Evolutionary conservation across 2,888 invertebrate genomes (phyloP), one percentile per base, ranked within the genome.

Genomic region (Limnephilus marmoratus): DNA sequence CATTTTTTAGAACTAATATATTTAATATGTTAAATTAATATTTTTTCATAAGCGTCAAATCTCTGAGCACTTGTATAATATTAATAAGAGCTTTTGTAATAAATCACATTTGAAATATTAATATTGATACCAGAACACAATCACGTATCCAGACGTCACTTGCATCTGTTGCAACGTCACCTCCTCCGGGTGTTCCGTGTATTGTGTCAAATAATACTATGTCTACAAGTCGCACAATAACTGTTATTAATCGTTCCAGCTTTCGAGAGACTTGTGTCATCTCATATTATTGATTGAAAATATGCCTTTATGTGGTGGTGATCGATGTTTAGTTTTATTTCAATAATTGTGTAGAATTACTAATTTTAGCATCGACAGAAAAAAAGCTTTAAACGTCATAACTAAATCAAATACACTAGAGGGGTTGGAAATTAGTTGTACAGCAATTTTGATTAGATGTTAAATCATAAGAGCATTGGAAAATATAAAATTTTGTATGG

Each of bases 171-270:
- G 82, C 82, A 82, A 82, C 18, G 82, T 82, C 82, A 82, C 34
- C 29, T 31, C 82, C 82, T 82, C 13, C 82, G 29, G 13, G 34
- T 34, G 82, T 82, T 68, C 24, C 68, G 68, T 68, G 34, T 82
- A 82, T 82, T 82, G 18, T 82, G 82, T 82, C 82, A 82, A 82
- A 68, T 68, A 24, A n/a, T 68, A 68, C 24, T n/a, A 68, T n/a
- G 5, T 68, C 68, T 68, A 68, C 34, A 82, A 82, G 34, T 82
- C 7, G 13, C 34, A 13, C 31, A 29, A 34, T 82, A 82, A 31
- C 34, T 31, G 82, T 18, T 82, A 82, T 82, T 82, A 82, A 82
- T 82, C 34, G 82, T 68, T 24, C 24, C 68, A n/a, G 68, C 24
- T 68, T 68, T 24, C n/a, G 68, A n/a, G n/a, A 68, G 68, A 68